phyloP scores from a whole-genome alignment of 92 coral and sea anemone genomes.

The Zoanthus sociatus region DNA sequence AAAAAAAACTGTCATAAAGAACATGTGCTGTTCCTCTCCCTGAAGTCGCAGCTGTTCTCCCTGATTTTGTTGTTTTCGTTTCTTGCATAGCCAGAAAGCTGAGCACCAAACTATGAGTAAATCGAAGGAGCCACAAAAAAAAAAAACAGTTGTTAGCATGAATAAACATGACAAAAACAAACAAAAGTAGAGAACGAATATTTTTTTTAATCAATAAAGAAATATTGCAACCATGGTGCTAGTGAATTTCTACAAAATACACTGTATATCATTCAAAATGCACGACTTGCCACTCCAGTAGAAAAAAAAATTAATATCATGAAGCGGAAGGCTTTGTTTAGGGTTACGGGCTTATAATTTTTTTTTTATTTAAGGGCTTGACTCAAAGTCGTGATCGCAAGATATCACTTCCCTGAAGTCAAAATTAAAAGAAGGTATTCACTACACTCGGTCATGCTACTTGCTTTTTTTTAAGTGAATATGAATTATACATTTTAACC shows the following conservation, averaged over 20 bases:
- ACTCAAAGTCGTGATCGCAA: constrained; percentile 31
- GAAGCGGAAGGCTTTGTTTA: constrained; percentile 34
- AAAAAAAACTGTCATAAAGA: not conserved
- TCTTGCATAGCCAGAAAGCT: not conserved
- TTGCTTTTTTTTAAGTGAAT: constrained; percentile 2
- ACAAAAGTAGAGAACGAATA: not conserved
- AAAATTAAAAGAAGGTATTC: constrained; percentile 26
- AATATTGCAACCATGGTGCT: not conserved
- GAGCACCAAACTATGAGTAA: not conserved
- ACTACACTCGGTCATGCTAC: not conserved
- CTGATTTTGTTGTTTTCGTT: not conserved
- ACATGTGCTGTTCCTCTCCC: not conserved
- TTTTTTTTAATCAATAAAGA: not conserved
- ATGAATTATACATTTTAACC: not conserved
- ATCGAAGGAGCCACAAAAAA: not conserved
- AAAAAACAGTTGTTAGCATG: not conserved
- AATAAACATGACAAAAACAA: not conserved
- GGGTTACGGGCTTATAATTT: not conserved
- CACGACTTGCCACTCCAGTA: not conserved
- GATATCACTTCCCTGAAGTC: constrained; percentile 15
- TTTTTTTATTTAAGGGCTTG: not conserved
- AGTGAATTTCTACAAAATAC: not conserved
- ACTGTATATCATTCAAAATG: not conserved
- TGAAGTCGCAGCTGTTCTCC: not conserved
- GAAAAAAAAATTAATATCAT: not conserved